Evolutionary conservation across 2,797 vertebrate genomes (phyloP), one percentile per base, ranked within the genome.

Genomic region (Falco columbarius): DNA sequence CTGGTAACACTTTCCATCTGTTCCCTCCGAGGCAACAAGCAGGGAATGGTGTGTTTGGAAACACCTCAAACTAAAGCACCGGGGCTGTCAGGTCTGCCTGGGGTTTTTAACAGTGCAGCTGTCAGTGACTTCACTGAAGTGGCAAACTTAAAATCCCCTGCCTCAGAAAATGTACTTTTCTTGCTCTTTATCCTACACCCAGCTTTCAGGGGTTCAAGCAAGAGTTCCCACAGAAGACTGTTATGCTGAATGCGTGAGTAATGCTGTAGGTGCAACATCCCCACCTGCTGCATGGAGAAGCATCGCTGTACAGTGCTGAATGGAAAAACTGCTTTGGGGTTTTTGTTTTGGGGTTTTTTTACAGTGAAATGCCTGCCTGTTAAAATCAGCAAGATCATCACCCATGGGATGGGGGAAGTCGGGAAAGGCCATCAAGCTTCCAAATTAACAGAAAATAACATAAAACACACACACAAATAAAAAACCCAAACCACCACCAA

Each of bases 1-100:
- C 88, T 86, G 88, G 96, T 98, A 98, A 98, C 96, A 73, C 79
- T 95, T 97, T 97, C 97, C 98, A 98, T 97, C 97, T 98, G 97
- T 97, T 97, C 86, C 29, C 89, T 94, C 76, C 56, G 79, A 96
- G 89, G 94, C 95, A 97, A 96, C 5, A 52, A 75, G 81, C 90
- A 66, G 92, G 76, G 95, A 97, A 96, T 85, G 85, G 93, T 44
- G 81, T 83, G 89, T 89, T 96, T 96, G 95, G 95, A 97, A 97
- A 98, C 91, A 96, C 88, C 92, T 96, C 93, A 86, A 86, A 72
- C 42, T 76, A 38, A 62, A 94, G 94, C 2, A 0, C 55, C 72
- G 88, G 88, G 71, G 92, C 85, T 93, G 47, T 72, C 89, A 95
- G 92, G 38, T 90, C 92, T 88, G 81, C 59, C 81, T 3, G 0